Percentiles rank a stretch among this genome's conserved stretches.
Conservation (phyloP, 2,888 invertebrate species). For the Drosophila yooni region DNA sequence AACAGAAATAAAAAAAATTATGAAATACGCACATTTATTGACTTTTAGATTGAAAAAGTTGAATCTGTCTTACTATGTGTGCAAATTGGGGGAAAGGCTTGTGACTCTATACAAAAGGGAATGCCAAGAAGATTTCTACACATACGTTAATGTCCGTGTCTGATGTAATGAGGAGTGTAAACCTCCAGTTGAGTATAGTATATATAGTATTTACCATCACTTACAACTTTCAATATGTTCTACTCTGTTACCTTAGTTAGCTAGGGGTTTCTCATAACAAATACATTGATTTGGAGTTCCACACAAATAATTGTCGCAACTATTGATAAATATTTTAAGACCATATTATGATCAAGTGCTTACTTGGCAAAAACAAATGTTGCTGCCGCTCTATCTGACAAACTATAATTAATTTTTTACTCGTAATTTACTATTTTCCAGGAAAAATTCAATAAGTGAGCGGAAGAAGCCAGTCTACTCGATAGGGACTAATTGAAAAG, state of each 20-base stretch:
- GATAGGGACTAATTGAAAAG: not conserved
- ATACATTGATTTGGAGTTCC: not conserved
- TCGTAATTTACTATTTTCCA: not conserved
- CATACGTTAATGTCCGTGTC: not conserved
- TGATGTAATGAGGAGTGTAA: not conserved
- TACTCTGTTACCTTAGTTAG: not conserved
- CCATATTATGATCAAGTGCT: not conserved
- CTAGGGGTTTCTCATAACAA: not conserved
- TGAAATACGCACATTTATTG: slow-evolving; percentile 47
- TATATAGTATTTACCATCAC: too few relatives aligned
- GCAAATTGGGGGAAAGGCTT: not conserved
- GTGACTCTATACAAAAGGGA: not conserved
- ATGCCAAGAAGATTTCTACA: not conserved
- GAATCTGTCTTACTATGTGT: slow-evolving; percentile 29
- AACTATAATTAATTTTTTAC: not conserved
- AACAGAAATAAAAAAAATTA: slow-evolving; percentile 28
- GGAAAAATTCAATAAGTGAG: not conserved
- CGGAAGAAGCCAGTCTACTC: rapidly evolving
- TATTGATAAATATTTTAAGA: not conserved
- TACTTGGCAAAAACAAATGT: not conserved
- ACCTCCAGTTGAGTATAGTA: not conserved
- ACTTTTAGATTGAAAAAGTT: slow-evolving; percentile 56
- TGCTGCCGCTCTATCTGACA: not conserved
- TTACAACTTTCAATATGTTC: not conserved
- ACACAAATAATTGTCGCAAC: too few relatives aligned